Conservation (phyloP, 1,140 invertebrate genomes). For the Zelostemma sp. region DNA sequence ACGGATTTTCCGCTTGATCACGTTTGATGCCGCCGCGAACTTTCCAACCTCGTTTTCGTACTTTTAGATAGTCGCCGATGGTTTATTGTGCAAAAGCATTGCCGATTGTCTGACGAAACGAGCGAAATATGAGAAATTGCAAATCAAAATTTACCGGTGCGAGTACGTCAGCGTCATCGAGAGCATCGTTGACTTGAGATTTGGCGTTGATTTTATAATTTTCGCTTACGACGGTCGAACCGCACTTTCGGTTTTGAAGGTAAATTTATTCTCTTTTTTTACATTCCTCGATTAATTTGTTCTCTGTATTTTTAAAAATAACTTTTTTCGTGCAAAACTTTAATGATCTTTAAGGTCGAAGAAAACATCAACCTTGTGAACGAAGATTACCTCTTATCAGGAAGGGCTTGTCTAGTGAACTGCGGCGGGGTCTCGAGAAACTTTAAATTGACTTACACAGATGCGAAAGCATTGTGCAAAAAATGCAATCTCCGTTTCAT, state of each 20-base stretch:
- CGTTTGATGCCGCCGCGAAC: no score
- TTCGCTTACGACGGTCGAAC: constrained; percentile 57
- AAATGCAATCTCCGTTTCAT: constrained; percentile 61
- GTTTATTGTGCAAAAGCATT: constrained; percentile 54
- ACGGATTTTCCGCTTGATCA: not conserved
- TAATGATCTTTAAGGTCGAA: constrained; percentile 55
- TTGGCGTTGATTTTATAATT: constrained; percentile 60
- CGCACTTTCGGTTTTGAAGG: not conserved
- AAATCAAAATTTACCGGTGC: constrained; percentile 55
- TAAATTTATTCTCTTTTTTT: not conserved
- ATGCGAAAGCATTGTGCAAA: constrained; percentile 48
- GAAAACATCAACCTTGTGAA: constrained; percentile 53
- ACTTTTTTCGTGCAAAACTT: constrained; percentile 16
- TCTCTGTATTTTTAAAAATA: no score
- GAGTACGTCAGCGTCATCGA: constrained; percentile 51
- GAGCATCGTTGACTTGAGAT: constrained; percentile 29
- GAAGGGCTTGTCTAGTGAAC: constrained; percentile 56
- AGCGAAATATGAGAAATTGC: constrained; percentile 45
- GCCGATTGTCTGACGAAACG: constrained; percentile 48
- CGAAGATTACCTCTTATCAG: constrained; percentile 57
- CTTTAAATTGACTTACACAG: constrained; percentile 44
- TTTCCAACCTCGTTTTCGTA: constrained; percentile 11
- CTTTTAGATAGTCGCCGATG: constrained; percentile 55
- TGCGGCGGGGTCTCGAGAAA: constrained; percentile 49
- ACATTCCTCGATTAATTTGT: no score